Percentiles rank a stretch among this genome's conserved stretches.
These are phyloP conservation scores for Lydus trimaculatus DNA, from an alignment of 2,888 invertebrate species.

Conservation along the genomic window DNA sequence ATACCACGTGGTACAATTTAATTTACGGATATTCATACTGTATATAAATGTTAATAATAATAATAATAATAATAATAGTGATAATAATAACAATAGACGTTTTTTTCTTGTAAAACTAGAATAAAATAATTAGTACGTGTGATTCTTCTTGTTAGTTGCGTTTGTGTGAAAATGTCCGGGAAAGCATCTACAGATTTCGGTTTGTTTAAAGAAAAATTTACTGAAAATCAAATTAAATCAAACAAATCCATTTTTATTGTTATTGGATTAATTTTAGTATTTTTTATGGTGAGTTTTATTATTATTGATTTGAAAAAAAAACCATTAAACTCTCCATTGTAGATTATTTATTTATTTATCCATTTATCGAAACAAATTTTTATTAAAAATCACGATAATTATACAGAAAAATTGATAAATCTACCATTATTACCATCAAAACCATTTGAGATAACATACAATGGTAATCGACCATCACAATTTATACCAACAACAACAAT, in stretches of 20 bases:
- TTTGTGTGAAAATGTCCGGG: slow-evolving; percentile 24
- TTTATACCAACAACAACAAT: slow-evolving; percentile 40
- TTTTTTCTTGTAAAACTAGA: background rate
- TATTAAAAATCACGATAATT: slow-evolving; percentile 5
- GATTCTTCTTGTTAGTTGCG: background rate
- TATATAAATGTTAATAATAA: background rate
- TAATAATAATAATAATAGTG: background rate
- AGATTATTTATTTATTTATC: slow-evolving; percentile 14
- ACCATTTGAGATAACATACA: slow-evolving; percentile 47
- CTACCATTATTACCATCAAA: slow-evolving; percentile 35
- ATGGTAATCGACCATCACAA: slow-evolving; percentile 46
- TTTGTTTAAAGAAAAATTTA: slow-evolving; percentile 40
- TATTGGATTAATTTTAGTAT: slow-evolving; percentile 34
- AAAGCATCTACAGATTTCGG: slow-evolving; percentile 46
- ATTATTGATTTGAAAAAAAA: background rate
- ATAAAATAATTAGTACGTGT: background rate
- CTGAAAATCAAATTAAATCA: slow-evolving; percentile 30
- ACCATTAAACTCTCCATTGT: too few species aligned
- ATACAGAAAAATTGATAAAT: slow-evolving; percentile 26
- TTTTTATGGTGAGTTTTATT: slow-evolving; percentile 44
- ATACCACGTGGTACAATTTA: slow-evolving; percentile 32
- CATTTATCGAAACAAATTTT: slow-evolving; percentile 7
- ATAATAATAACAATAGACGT: background rate
- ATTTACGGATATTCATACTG: slow-evolving; percentile 21
- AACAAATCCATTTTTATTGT: slow-evolving; percentile 37